phyloP scores from a whole-genome alignment of 1,140 invertebrate species.

The Propsilocerus akamusi region DNA sequence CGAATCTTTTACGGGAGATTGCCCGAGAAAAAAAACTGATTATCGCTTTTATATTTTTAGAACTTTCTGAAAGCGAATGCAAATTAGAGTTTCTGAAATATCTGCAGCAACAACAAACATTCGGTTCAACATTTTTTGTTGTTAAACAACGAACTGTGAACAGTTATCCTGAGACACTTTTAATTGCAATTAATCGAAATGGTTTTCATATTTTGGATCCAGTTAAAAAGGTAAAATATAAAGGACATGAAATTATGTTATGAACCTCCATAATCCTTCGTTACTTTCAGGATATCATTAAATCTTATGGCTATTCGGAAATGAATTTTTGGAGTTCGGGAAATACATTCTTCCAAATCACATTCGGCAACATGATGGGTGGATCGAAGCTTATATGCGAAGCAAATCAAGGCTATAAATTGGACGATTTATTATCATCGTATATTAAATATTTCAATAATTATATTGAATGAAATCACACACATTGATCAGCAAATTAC shows the following conservation, averaged over 20 bases:
- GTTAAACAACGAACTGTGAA: conserved; percentile 76
- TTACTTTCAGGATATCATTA: conserved; percentile 47
- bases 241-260: conserved; percentile 6
- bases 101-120: conserved; percentile 68
- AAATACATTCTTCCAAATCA: conserved; percentile 88
- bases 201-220: conserved; percentile 80
- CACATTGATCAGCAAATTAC: no score
- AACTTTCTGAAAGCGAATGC: conserved; percentile 42
- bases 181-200: conserved; percentile 80
- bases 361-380: conserved; percentile 69
- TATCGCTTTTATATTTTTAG: background rate
- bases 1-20: conserved; percentile 7
- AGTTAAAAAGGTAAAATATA: conserved; percentile 57
- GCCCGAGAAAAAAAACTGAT: conserved; percentile 20
- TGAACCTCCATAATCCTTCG: conserved; percentile 4
- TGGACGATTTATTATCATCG: conserved; percentile 89
- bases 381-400: conserved; percentile 80
- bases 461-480: no score
- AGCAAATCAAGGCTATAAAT: conserved; percentile 86
- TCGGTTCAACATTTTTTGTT: conserved; percentile 92
- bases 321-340: conserved; percentile 88
- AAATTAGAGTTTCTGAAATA: conserved; percentile 71
- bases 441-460: conserved; percentile 40
- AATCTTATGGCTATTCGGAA: conserved; percentile 68
- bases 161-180: conserved; percentile 62